Evolutionary conservation across 2,888 invertebrate genomes (phyloP), one percentile per base, ranked within the genome.

Genomic region (Endomychus coccineus): DNA sequence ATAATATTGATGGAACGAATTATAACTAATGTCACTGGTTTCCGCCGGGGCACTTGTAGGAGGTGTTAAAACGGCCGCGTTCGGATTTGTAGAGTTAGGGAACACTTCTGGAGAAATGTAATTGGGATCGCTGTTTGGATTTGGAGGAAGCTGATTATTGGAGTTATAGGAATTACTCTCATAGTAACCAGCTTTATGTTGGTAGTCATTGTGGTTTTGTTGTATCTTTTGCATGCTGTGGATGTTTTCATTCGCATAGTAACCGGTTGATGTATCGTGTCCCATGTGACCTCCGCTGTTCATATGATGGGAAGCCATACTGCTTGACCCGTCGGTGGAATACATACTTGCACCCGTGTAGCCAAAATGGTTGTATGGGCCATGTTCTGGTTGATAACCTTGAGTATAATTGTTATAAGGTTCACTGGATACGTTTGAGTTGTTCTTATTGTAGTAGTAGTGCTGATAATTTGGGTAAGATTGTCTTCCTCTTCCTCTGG

Each of bases 1-100:
- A 61, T 83, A 83, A 62, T 79, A 82, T 58, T 80, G 80, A 48
- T 80, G 80, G 15, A 25, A 39, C 39, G 76, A 77, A 49, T 76
- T 77, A 61, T 81, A 83, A 42, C 73, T 73, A n/a, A n/a, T n/a
- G 40, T 81, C 82, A 42, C 68, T 71, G 44, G 75, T 73, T 48
- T 80, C 81, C 2, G 71, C 70, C 46, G 70, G 71, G 23, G 69
- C 69, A 51, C 69, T 73, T 25, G 71, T 69, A 0, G 78, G 77
- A 4, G 77, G 75, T 6, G 78, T 75, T 68, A 76, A 76, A 16
- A 75, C 70, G 1, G 67, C 69, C 21, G 70, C 66, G 3, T 70
- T 61, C 3, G 68, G 64, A 2, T 63, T 64, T 11, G 66, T 65
- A 5, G 67, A 61, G 3, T 66, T 68, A 35, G 68, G 66, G 41